Evolutionary conservation across 2,888 invertebrate genomes (phyloP).

Genomic region (Nematopogon swammerdamellus): DNA sequence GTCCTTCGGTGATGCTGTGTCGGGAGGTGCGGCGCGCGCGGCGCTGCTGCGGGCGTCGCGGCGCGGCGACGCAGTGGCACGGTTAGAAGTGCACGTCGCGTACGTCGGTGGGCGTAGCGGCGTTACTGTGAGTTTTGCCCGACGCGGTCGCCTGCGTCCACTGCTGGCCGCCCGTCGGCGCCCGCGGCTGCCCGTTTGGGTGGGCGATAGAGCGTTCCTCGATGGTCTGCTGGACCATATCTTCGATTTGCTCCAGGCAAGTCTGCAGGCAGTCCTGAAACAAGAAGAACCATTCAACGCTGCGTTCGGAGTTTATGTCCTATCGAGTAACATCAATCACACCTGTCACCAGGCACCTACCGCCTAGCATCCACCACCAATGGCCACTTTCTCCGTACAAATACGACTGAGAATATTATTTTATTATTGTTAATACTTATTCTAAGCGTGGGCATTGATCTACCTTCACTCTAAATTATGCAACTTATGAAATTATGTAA

Average conservation of each 20-base stretch:
- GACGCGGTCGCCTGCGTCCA: conserved; percentile 46
- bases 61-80: conserved; percentile 5
- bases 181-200: conserved; percentile 47
- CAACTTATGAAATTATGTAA: too few species aligned
- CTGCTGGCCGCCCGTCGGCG: conserved; percentile 21
- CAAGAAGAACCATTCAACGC: conserved; percentile 11
- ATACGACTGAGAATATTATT: too few species aligned
- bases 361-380: too few species aligned
- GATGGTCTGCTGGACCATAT: conserved; percentile 65
- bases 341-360: too few species aligned
- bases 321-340: too few species aligned
- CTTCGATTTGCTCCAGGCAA: conserved; percentile 77
- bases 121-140: conserved; percentile 68
- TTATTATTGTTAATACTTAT: too few species aligned
- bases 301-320: too few species aligned
- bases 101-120: conserved; percentile 82
- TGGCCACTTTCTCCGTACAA: too few species aligned
- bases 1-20: background rate
- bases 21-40: too few species aligned
- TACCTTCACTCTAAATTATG: too few species aligned
- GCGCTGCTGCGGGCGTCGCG: too few species aligned
- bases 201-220: conserved; percentile 31
- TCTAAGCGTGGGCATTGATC: too few species aligned
- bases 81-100: conserved; percentile 75
- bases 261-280: conserved; percentile 74